phyloP scores from a whole-genome alignment of 2,888 invertebrate species.

The Limnephilus marmoratus region DNA sequence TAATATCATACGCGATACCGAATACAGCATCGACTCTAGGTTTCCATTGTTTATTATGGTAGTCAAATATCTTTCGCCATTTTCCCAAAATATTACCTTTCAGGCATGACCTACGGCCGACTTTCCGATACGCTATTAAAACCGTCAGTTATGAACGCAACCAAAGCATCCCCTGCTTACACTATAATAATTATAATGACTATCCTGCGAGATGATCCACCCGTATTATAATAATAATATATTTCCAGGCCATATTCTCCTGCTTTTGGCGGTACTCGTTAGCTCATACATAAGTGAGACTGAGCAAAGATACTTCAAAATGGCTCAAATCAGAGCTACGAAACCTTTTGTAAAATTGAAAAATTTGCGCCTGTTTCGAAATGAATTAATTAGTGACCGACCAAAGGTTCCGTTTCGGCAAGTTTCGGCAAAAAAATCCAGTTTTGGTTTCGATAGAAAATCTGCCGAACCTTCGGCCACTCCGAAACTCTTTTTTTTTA shows the following conservation, averaged over 20 bases:
- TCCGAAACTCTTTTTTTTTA: too few relatives aligned
- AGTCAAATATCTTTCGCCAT: background rate
- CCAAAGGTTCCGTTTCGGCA: too few relatives aligned
- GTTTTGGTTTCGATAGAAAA: too few relatives aligned
- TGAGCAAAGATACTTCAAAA: slow-evolving; percentile 2
- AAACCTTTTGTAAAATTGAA: background rate
- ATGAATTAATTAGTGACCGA: too few relatives aligned
- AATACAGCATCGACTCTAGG: background rate
- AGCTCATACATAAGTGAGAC: background rate
- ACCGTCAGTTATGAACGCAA: background rate
- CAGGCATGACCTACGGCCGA: background rate
- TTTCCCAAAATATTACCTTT: background rate
- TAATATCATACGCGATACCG: background rate
- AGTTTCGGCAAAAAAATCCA: too few relatives aligned
- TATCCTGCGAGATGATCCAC: background rate
- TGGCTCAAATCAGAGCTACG: background rate
- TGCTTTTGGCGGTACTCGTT: background rate
- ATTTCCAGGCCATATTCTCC: background rate
- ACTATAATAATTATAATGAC: background rate
- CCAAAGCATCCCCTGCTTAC: background rate
- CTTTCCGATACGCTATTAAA: background rate
- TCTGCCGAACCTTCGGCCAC: too few relatives aligned
- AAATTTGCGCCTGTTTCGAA: too few relatives aligned
- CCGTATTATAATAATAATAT: background rate
- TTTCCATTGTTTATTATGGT: background rate